Conservation (phyloP, 2,888 invertebrate genomes). For the Eueremaeus valkanovi region DNA sequence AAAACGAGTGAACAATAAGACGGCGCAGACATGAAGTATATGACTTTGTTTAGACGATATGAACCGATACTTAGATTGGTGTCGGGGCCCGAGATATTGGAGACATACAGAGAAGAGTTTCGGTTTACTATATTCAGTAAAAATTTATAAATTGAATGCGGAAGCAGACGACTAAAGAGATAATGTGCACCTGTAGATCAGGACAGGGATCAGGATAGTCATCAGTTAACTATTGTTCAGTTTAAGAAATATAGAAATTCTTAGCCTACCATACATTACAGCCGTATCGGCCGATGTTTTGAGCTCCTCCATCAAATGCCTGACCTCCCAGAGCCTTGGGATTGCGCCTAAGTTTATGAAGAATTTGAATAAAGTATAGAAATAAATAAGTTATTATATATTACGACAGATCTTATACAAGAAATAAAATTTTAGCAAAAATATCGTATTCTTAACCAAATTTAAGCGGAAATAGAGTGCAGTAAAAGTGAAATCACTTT, state of each 20-base stretch:
- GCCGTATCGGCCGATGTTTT: constrained; percentile 57
- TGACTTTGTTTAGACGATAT: constrained; percentile 47
- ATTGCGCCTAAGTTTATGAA: constrained; percentile 52
- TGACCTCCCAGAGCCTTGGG: constrained; percentile 59
- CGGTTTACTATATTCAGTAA: constrained; percentile 50
- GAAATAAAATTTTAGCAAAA: background rate
- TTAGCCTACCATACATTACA: constrained; percentile 52
- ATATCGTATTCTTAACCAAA: constrained; percentile 3
- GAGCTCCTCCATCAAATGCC: constrained; percentile 56
- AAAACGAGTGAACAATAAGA: constrained; percentile 56
- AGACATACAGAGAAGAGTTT: constrained; percentile 52
- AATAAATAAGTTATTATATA: too few relatives aligned
- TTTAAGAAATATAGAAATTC: background rate
- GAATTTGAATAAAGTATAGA: background rate
- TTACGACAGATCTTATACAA: too few relatives aligned
- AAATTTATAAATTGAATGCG: constrained; percentile 50
- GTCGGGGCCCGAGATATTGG: constrained; percentile 57
- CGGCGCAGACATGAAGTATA: constrained; percentile 56
- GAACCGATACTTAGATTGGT: constrained; percentile 54
- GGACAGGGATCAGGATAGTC: background rate
- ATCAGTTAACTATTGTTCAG: background rate
- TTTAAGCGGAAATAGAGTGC: too few relatives aligned
- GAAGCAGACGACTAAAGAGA: constrained; percentile 53
- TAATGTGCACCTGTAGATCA: constrained; percentile 49
- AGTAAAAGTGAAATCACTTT: too few relatives aligned